These are phyloP conservation scores for Lampris megalopsis DNA, from an alignment of 2,113 vertebrate species.

Conservation along the genomic window DNA sequence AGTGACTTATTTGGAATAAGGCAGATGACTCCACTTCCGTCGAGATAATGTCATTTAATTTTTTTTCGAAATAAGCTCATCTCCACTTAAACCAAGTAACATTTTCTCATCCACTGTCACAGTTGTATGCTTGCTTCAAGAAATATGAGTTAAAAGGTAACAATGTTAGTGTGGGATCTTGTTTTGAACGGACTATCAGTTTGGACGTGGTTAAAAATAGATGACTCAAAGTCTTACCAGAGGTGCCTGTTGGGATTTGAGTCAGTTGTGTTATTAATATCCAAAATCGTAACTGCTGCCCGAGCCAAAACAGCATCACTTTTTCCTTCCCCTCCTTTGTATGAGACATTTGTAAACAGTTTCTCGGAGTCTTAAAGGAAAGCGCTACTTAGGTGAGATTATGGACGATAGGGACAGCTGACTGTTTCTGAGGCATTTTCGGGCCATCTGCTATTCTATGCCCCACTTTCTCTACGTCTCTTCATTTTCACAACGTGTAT, in stretches of 20 bases:
- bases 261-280: neutral
- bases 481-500: neutral
- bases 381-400: neutral
- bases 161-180: neutral
- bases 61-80: too few relatives aligned
- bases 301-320: neutral
- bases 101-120: too few relatives aligned
- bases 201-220: constrained; percentile 13
- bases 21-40: too few relatives aligned
- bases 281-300: neutral
- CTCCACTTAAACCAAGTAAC: too few relatives aligned
- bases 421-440: constrained; percentile 6
- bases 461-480: constrained; percentile 1
- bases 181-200: neutral
- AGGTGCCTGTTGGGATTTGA: neutral
- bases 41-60: too few relatives aligned
- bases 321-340: neutral
- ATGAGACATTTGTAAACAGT: neutral
- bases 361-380: neutral
- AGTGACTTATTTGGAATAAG: too few relatives aligned
- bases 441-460: constrained; percentile 20
- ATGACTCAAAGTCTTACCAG: neutral
- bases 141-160: too few relatives aligned
- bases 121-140: too few relatives aligned
- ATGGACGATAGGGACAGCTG: neutral